These are phyloP conservation scores for Tetrax tetrax DNA, from an alignment of 2,113 vertebrate genomes.

Conservation along the genomic window DNA sequence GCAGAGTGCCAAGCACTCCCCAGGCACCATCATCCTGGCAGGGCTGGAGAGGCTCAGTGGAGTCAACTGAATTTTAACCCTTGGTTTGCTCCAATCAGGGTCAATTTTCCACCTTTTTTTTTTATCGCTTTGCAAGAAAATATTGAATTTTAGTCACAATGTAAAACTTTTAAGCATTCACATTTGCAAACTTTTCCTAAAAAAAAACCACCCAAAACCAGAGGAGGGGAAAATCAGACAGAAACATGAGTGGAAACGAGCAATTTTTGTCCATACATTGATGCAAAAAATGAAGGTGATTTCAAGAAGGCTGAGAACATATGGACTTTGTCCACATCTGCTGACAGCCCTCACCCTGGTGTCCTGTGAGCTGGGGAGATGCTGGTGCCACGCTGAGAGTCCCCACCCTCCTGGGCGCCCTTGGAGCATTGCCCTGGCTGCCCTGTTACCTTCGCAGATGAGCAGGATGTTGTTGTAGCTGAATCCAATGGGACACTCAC, in stretches of 20 bases:
- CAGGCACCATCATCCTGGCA: background rate
- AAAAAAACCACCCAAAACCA: background rate
- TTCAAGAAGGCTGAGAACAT: background rate
- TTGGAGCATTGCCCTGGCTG: background rate
- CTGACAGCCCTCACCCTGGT: background rate
- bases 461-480: conserved; percentile 90
- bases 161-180: background rate
- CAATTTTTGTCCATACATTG: background rate
- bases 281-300: accelerated
- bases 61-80: background rate
- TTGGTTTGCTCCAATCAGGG: background rate
- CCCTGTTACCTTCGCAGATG: conserved; percentile 87
- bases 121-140: background rate
- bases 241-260: background rate
- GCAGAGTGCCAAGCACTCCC: background rate
- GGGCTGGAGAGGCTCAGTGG: background rate
- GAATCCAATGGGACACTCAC: conserved; percentile 92
- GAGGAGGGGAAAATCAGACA: background rate
- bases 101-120: background rate
- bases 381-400: accelerated
- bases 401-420: background rate
- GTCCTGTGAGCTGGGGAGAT: background rate
- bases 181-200: background rate
- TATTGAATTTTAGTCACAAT: background rate
- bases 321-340: background rate